phyloP scores from a whole-genome alignment of 2,888 invertebrate genomes.

The Aporophyla lueneburgensis region DNA sequence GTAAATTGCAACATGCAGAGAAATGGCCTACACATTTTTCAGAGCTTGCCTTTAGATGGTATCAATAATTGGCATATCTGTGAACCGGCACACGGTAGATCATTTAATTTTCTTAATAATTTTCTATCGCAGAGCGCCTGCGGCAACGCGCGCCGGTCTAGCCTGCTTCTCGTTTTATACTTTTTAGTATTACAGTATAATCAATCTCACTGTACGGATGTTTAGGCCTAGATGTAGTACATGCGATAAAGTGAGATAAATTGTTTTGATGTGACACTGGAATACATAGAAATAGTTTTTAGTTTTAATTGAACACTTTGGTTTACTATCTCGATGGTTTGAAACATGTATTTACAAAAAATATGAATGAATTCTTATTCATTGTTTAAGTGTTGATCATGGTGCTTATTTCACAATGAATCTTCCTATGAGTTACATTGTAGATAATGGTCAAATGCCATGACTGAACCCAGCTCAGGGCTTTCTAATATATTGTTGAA shows the following conservation, averaged over 20 bases:
- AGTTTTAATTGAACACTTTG: conserved; percentile 9
- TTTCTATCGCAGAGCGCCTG: conserved; percentile 87
- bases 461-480: background rate
- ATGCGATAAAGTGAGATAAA: conserved; percentile 62
- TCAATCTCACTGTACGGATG: conserved; percentile 85
- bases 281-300: background rate
- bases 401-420: background rate
- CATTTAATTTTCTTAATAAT: conserved; percentile 91
- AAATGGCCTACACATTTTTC: conserved; percentile 87
- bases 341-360: background rate
- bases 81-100: conserved; percentile 86
- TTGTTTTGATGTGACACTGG: conserved; percentile 43
- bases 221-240: conserved; percentile 75
- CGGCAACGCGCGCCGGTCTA: conserved; percentile 80
- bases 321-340: background rate
- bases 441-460: background rate
- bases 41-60: conserved; percentile 81
- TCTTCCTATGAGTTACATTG: background rate
- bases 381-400: background rate
- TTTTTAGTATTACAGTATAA: conserved; percentile 86
- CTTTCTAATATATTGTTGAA: conserved; percentile 13
- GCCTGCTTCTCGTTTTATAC: conserved; percentile 82
- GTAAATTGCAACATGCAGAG: conserved; percentile 78
- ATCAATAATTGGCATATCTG: conserved; percentile 90
- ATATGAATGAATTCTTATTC: background rate